A percentile compares a stretch with the other conserved stretches of the same genome.
These are phyloP conservation scores for Cyprinodon tularosa DNA, from an alignment of 2,113 vertebrate genomes.

Conservation along the genomic window DNA sequence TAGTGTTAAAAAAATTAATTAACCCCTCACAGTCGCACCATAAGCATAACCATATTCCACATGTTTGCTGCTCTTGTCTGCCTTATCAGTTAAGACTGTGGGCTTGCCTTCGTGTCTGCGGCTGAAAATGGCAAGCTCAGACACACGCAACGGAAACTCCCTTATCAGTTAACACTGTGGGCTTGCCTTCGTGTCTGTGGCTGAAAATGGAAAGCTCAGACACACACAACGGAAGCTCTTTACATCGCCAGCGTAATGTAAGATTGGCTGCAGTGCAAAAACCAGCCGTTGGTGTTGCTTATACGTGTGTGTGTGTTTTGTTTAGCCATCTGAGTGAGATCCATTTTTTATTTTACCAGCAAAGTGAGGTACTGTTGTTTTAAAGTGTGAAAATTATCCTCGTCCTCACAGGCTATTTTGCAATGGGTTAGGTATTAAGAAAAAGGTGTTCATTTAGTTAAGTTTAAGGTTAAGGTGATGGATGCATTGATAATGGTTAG, in stretches of 20 bases:
- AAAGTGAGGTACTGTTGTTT: too few species aligned
- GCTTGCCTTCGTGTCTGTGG: conserved; percentile 45
- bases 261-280: conserved; percentile 13
- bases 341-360: too few species aligned
- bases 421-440: too few species aligned
- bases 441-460: too few species aligned
- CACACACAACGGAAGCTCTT: conserved; percentile 12
- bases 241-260: conserved; percentile 8
- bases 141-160: conserved; percentile 30
- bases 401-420: too few species aligned
- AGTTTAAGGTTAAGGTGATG: too few species aligned
- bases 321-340: too few species aligned
- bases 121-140: conserved; percentile 21
- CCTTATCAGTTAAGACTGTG: conserved; percentile 54
- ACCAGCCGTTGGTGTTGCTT: neutral
- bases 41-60: conserved; percentile 73
- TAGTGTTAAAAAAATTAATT: conserved; percentile 32
- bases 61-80: conserved; percentile 46
- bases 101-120: conserved; percentile 45
- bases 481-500: too few species aligned
- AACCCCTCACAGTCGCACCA: conserved; percentile 54
- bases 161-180: conserved; percentile 52
- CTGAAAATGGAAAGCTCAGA: conserved; percentile 19
- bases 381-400: too few species aligned
- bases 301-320: neutral